Conservation (phyloP, 2,888 invertebrate species). For the Patella depressa region DNA sequence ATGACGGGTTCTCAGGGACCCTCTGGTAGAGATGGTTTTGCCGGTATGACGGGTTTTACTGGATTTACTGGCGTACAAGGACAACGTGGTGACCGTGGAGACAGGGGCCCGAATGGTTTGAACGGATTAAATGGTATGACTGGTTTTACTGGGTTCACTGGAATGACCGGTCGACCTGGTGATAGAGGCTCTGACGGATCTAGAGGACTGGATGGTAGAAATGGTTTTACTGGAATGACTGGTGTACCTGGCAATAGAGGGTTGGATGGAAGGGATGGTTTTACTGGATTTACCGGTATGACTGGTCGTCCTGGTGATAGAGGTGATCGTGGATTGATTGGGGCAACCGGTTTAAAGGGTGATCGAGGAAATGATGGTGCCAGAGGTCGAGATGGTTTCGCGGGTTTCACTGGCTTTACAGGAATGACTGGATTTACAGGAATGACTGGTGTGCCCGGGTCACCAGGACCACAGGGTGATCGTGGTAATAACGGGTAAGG, state of each 20-base stretch:
- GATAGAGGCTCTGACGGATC: no score
- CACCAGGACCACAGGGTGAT: no score
- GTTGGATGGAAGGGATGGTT: background rate
- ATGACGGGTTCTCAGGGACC: background rate
- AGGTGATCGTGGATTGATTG: background rate
- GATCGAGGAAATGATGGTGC: background rate
- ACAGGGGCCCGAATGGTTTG: background rate
- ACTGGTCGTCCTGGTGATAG: background rate
- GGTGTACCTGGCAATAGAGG: constrained; percentile 6
- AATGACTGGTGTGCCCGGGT: no score
- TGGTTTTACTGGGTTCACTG: background rate
- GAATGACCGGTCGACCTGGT: background rate
- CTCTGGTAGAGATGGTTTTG: background rate
- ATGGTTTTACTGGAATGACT: background rate
- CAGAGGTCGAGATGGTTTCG: background rate
- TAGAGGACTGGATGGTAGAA: background rate
- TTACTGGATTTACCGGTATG: no score
- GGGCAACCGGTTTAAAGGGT: background rate
- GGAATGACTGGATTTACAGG: no score
- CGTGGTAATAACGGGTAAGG: no score
- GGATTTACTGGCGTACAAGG: background rate
- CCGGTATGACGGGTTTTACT: background rate
- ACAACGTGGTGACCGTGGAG: background rate
- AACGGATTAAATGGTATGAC: background rate
- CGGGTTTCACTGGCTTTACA: background rate